Base-by-base conservation (phyloP, 2,113 vertebrate genomes). In the Tautogolabrus adspersus region DNA sequence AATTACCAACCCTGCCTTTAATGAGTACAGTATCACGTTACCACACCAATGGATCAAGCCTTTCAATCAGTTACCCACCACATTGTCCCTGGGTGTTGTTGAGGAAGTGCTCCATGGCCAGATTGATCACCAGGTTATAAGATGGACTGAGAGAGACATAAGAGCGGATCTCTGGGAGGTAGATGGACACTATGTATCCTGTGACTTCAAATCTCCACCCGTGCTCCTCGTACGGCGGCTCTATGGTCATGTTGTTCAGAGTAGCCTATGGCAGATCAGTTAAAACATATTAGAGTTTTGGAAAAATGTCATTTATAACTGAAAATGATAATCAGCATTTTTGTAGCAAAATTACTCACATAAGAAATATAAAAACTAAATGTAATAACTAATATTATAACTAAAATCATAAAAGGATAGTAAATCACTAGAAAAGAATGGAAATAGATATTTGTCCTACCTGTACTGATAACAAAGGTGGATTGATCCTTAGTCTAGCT, bases 61-160 rank as follows among this genome's bases (percentile, higher is more conserved):
- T 26, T 65, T 22, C 10, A 2, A 34, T 79, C 40, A 4, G 49
- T 12, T 34, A 90, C 94, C 1, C 62, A 95, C 94, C 94, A 57
- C 94, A 95, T 70, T 95, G 94, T 51, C 94, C 94, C 63, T 90
- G 89, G 4, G 92, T 93, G 79, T 95, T 95, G 61, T 90, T 82
- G 12, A 34, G 0, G 72, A 95, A 95, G 46, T 90, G 23, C 37
- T 93, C 88, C 89, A 89, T 90, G 46, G 88, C 91, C 18, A 95
- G 65, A 69, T 21, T 92, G 75, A 95, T 78, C 46, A 72, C 52
- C 68, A 94, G 37, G 9, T 10, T 87, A 16, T 85, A 81, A 23
- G 0, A 68, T 0, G 71, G 60, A 38, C 55, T 83, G 52, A 94
- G 63, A 40, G 87, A 88, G 10, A 94, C 67, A 16, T 83, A 82